These are phyloP conservation scores for Chironomus riparius DNA, from an alignment of 2,888 invertebrate genomes.

Conservation along the genomic window DNA sequence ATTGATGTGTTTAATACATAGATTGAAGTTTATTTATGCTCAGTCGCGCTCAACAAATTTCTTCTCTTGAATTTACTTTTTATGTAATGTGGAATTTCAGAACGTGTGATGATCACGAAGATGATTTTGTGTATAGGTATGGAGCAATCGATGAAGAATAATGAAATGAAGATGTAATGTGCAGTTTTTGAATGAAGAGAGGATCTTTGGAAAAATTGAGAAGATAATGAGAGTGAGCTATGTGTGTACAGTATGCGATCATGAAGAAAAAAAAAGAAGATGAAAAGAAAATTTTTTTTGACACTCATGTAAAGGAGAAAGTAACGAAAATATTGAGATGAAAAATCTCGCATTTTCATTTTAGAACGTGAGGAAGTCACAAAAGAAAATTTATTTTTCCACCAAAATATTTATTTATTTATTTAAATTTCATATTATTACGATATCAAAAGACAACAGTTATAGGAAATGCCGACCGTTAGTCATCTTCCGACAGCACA, in stretches of 20 bases:
- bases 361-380: constrained; percentile 1
- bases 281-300: not conserved
- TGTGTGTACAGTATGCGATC: too few relatives aligned
- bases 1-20: not conserved
- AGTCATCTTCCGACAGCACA: not conserved
- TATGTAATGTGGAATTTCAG: not conserved
- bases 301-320: not conserved
- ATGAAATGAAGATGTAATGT: not conserved
- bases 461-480: constrained; percentile 9
- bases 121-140: too few relatives aligned
- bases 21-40: not conserved
- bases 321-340: not conserved
- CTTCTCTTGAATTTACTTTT: not conserved
- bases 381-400: not conserved
- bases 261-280: too few relatives aligned
- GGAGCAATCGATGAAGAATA: not conserved
- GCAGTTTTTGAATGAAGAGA: not conserved
- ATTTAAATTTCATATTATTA: too few relatives aligned
- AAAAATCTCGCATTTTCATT: constrained; percentile 1
- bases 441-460: too few relatives aligned
- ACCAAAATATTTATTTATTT: too few relatives aligned
- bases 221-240: not conserved
- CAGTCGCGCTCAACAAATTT: not conserved
- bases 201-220: not conserved
- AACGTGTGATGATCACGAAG: not conserved